Evolutionary conservation across 2,888 invertebrate genomes (phyloP).

Genomic region (Chromoteleia sp.): DNA sequence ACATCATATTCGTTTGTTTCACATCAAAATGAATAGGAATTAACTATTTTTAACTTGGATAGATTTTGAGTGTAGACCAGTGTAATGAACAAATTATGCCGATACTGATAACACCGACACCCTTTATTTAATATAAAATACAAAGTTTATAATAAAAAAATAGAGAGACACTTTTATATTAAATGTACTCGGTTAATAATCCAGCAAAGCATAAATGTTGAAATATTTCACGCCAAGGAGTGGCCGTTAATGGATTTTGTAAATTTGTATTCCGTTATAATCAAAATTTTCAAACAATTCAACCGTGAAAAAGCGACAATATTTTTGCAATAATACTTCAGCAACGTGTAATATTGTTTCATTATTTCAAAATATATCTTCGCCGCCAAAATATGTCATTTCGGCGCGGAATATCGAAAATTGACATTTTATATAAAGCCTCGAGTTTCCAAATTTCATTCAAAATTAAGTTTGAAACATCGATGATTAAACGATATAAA

Average conservation of each 20-base stretch:
- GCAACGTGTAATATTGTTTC: background rate
- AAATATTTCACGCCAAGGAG: too few relatives aligned
- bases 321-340: background rate
- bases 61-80: too few relatives aligned
- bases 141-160: too few relatives aligned
- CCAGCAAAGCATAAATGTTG: too few relatives aligned
- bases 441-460: slow-evolving; percentile 2
- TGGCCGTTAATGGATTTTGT: background rate
- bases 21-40: too few relatives aligned
- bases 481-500: slow-evolving; percentile 33
- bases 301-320: background rate
- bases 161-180: too few relatives aligned
- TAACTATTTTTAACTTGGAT: too few relatives aligned
- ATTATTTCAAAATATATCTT: background rate
- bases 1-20: too few relatives aligned
- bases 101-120: too few relatives aligned
- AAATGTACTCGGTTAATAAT: too few relatives aligned
- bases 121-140: too few relatives aligned
- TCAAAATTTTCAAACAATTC: background rate
- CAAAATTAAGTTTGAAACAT: slow-evolving; percentile 28
- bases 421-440: background rate
- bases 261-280: background rate
- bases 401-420: background rate
- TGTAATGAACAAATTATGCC: too few relatives aligned
- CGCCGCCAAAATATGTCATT: background rate